Percentiles rank a stretch among this genome's conserved stretches.
Conservation (phyloP, 2,888 invertebrate species). For the Sphecodes monilicornis region DNA sequence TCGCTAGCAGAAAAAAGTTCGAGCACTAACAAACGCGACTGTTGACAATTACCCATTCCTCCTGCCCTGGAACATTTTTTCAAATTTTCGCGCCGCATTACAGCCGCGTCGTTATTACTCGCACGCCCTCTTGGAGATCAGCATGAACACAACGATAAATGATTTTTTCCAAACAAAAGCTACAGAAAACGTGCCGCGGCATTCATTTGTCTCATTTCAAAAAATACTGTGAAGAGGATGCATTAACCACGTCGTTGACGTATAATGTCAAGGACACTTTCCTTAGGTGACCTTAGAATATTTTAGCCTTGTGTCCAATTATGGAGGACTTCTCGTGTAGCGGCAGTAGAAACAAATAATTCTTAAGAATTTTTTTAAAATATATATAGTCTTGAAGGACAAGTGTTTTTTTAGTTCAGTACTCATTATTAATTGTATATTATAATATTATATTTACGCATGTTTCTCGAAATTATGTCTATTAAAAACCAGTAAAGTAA, state of each 20-base stretch:
- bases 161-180: not conserved
- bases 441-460: no score
- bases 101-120: not conserved
- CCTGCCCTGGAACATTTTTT: not conserved
- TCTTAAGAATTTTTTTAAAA: no score
- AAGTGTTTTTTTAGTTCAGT: no score
- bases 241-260: not conserved
- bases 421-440: no score
- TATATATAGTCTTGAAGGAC: no score
- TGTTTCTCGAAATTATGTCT: no score
- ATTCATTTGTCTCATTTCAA: not conserved
- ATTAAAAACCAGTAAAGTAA: no score
- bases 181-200: not conserved
- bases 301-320: no score
- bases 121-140: not conserved
- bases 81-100: not conserved
- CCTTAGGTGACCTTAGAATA: not conserved
- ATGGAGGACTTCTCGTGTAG: no score
- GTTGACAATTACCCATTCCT: constrained; percentile 14
- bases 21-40: constrained; percentile 8
- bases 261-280: not conserved
- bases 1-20: not conserved
- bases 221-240: not conserved
- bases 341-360: no score
- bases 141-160: not conserved